phyloP scores from a whole-genome alignment of 2,888 invertebrate genomes.

The Neelides folsomi region DNA sequence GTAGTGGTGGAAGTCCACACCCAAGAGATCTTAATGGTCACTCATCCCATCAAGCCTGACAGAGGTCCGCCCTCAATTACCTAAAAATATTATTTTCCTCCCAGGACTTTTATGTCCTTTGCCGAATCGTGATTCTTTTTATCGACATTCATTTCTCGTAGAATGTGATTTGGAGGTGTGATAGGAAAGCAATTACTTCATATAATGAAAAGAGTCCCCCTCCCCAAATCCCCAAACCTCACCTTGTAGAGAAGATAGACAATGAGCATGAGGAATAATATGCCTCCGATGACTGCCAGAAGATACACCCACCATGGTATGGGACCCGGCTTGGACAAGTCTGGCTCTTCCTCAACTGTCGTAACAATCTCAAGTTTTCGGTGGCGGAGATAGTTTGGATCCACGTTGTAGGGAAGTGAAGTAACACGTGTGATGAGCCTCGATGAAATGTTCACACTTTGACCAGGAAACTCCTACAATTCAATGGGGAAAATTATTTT shows the following conservation, averaged over 20 bases:
- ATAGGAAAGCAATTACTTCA: too few relatives aligned
- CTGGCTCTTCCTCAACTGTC: slow-evolving; percentile 37
- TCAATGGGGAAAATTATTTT: not conserved
- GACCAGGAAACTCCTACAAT: slow-evolving; percentile 19
- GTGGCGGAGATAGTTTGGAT: slow-evolving; percentile 48
- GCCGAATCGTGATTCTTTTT: too few relatives aligned
- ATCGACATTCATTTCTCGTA: too few relatives aligned
- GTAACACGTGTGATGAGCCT: slow-evolving; percentile 59
- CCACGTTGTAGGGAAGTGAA: slow-evolving; percentile 56
- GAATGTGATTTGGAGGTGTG: too few relatives aligned
- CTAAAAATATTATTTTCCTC: too few relatives aligned
- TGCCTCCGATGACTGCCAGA: slow-evolving; percentile 67
- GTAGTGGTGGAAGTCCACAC: too few relatives aligned
- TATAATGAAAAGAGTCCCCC: too few relatives aligned
- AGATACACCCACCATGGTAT: slow-evolving; percentile 78
- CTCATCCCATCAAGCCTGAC: too few relatives aligned
- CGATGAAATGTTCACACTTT: slow-evolving; percentile 56
- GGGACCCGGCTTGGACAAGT: slow-evolving; percentile 47
- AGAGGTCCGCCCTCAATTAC: too few relatives aligned
- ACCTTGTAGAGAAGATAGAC: slow-evolving; percentile 64
- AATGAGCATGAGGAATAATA: slow-evolving; percentile 61
- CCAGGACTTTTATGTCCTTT: not conserved
- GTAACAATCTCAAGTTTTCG: slow-evolving; percentile 59
- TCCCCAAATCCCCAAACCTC: not conserved
- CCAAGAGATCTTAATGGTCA: too few relatives aligned